A percentile compares a stretch with the other conserved stretches of the same genome.
These are phyloP conservation scores for Melanerpes aurifrons DNA, from an alignment of 2,113 vertebrate genomes.

Conservation along the genomic window DNA sequence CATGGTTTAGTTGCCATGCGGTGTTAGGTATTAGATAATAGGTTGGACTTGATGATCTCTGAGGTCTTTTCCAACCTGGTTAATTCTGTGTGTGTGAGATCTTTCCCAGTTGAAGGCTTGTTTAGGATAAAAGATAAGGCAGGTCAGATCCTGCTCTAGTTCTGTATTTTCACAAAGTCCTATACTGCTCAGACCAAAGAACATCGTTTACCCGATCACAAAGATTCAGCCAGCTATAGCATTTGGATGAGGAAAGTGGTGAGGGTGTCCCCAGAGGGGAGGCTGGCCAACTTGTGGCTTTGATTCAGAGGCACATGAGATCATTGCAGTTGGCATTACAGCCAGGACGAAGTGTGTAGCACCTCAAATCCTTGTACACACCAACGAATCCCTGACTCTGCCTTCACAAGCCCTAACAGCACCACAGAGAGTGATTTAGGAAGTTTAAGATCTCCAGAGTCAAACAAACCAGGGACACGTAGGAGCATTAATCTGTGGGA, in stretches of 20 bases:
- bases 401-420: not conserved
- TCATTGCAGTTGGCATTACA: not conserved
- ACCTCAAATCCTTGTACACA: not conserved
- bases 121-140: not conserved
- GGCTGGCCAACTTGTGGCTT: not conserved
- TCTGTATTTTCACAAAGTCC: not conserved
- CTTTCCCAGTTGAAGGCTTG: not conserved
- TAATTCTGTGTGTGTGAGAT: not conserved
- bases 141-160: not conserved
- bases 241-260: not conserved
- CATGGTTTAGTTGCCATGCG: too few relatives aligned
- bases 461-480: rapidly evolving
- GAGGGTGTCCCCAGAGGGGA: not conserved
- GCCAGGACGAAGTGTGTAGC: not conserved
- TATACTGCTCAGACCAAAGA: not conserved
- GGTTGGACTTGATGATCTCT: too few relatives aligned
- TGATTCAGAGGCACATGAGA: not conserved
- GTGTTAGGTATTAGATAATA: too few relatives aligned
- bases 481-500: not conserved
- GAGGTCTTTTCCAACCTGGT: too few relatives aligned
- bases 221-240: not conserved
- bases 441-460: not conserved
- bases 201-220: not conserved
- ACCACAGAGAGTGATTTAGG: not conserved
- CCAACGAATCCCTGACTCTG: not conserved